Evolutionary conservation across 2,888 invertebrate species (phyloP).

Genomic region (Xanthostigma xanthostigma): DNA sequence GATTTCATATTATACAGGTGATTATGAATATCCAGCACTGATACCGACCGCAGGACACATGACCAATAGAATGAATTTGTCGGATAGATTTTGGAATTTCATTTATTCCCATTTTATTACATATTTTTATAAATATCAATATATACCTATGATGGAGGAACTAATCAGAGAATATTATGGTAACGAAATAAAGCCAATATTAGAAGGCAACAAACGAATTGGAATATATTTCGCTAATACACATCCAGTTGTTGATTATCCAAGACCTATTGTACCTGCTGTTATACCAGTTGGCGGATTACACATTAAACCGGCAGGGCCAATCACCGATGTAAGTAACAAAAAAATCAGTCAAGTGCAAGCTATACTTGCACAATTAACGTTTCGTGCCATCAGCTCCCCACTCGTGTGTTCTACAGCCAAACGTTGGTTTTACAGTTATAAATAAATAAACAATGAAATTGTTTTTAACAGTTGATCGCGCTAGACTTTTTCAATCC

Average conservation of each 20-base stretch:
- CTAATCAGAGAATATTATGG: background rate
- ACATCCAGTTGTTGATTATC: slow-evolving; percentile 21
- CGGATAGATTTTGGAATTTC: slow-evolving; percentile 1
- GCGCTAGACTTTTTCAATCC: too few relatives aligned
- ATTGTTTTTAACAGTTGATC: too few relatives aligned
- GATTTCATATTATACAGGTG: background rate
- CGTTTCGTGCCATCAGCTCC: too few relatives aligned
- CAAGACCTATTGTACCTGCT: slow-evolving; percentile 21
- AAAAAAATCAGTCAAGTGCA: too few relatives aligned
- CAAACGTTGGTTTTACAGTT: too few relatives aligned
- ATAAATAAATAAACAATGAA: too few relatives aligned
- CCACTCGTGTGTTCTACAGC: too few relatives aligned
- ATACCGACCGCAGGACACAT: background rate
- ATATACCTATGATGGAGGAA: background rate
- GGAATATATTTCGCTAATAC: slow-evolving; percentile 22
- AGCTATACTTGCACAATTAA: too few relatives aligned
- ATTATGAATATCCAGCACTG: slow-evolving; percentile 1
- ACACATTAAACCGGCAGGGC: slow-evolving; percentile 18
- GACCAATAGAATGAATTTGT: slow-evolving; percentile 1
- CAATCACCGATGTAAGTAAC: slow-evolving; percentile 18
- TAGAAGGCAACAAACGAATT: slow-evolving; percentile 18
- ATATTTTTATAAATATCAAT: too few relatives aligned
- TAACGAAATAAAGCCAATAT: slow-evolving; percentile 2
- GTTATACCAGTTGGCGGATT: slow-evolving; percentile 20
- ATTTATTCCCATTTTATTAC: too few relatives aligned